These are phyloP conservation scores for Luehdorfia chinensis DNA, from an alignment of 1,140 invertebrate genomes.

Conservation along the genomic window DNA sequence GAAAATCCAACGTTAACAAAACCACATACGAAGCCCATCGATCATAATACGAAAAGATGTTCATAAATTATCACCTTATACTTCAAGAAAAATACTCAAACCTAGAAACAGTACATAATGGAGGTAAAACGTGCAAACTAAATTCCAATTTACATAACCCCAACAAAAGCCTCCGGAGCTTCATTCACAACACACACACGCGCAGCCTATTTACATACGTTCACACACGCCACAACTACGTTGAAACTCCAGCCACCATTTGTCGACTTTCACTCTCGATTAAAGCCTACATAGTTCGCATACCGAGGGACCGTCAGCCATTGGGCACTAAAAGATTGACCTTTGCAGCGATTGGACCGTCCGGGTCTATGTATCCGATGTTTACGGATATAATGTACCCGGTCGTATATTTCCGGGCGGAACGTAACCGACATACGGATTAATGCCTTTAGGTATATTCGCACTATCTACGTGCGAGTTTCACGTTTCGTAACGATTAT, in stretches of 20 bases:
- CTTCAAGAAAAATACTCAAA: too few relatives aligned
- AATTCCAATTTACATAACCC: slow-evolving; percentile 14
- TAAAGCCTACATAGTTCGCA: slow-evolving; percentile 63
- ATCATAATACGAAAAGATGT: too few relatives aligned
- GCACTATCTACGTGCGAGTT: too few relatives aligned
- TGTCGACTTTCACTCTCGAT: slow-evolving; percentile 61
- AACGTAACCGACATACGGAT: too few relatives aligned
- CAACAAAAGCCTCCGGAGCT: slow-evolving; percentile 36
- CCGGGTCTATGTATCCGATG: slow-evolving; percentile 41
- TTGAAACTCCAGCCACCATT: slow-evolving; percentile 41
- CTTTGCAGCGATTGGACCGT: slow-evolving; percentile 54
- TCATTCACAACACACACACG: slow-evolving; percentile 43
- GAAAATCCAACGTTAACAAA: too few relatives aligned
- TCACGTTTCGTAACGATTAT: too few relatives aligned
- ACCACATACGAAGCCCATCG: too few relatives aligned
- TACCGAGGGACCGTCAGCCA: slow-evolving; percentile 43
- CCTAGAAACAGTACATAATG: too few relatives aligned
- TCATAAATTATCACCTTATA: too few relatives aligned
- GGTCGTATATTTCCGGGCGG: slow-evolving; percentile 34
- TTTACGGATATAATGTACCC: slow-evolving; percentile 57
- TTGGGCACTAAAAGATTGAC: slow-evolving; percentile 60
- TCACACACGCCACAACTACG: slow-evolving; percentile 41
- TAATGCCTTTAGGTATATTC: too few relatives aligned
- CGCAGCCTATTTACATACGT: slow-evolving; percentile 30
- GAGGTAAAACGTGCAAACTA: too few relatives aligned